Evolutionary conservation across 2,113 vertebrate genomes (phyloP).

Genomic region (rabbit (Oryctolagus cuniculus)): DNA sequence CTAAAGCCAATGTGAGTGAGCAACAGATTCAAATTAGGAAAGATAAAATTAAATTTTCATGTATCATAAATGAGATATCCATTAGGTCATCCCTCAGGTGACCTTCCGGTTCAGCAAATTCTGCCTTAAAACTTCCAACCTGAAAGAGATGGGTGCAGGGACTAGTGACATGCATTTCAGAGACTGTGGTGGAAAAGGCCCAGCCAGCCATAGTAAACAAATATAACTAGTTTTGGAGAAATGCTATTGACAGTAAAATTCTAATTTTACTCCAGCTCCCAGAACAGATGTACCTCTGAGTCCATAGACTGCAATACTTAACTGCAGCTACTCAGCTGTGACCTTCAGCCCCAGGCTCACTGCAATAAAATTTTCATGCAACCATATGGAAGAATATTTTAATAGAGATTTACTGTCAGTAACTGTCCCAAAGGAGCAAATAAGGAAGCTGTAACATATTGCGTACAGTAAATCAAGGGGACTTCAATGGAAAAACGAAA

Average conservation of each 20-base stretch:
- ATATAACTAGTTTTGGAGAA: constrained; percentile 90
- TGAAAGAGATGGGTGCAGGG: constrained; percentile 76
- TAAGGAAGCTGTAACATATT: constrained; percentile 97
- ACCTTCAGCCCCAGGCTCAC: constrained; percentile 96
- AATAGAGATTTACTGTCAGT: constrained; percentile 99
- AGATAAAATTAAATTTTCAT: constrained; percentile 90
- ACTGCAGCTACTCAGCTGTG: constrained; percentile 94
- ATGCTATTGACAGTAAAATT: constrained; percentile 93
- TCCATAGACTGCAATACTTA: constrained; percentile 93
- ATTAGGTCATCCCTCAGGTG: constrained; percentile 85
- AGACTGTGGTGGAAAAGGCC: constrained; percentile 72
- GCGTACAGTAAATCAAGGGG: constrained; percentile 95
- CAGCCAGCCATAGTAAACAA: constrained; percentile 87
- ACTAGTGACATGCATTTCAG: constrained; percentile 59
- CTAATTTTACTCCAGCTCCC: constrained; percentile 93
- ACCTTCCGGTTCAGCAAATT: constrained; percentile 87
- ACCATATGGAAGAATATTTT: constrained; percentile 99
- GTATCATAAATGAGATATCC: constrained; percentile 90
- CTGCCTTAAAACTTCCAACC: constrained; percentile 79
- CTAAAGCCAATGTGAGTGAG: constrained; percentile 78
- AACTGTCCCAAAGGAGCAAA: constrained; percentile 94
- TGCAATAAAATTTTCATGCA: constrained; percentile 99
- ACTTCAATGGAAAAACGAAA: constrained; percentile 92
- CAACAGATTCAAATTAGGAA: constrained; percentile 82
- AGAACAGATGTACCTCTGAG: constrained; percentile 94